These are phyloP conservation scores for Tiliacea aurago DNA, from an alignment of 2,888 invertebrate genomes.

Conservation along the genomic window DNA sequence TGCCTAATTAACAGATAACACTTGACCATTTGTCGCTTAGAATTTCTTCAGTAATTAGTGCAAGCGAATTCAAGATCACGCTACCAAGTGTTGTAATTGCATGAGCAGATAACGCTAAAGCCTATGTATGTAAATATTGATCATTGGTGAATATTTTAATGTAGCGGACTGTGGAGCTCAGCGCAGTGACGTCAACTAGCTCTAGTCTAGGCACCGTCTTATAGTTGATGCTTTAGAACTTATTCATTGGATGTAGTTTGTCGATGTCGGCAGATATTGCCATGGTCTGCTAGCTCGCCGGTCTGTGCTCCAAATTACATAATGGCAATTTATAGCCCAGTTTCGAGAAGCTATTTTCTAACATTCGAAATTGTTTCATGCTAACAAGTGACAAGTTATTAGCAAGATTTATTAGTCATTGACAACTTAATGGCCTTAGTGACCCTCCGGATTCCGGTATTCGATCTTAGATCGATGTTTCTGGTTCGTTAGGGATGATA, in stretches of 20 bases:
- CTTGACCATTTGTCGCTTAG: slow-evolving; percentile 66
- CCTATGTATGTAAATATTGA: slow-evolving; percentile 61
- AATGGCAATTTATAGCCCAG: slow-evolving; percentile 40
- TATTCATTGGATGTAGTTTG: slow-evolving; percentile 32
- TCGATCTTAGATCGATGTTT: background rate
- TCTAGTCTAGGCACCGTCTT: slow-evolving; percentile 13
- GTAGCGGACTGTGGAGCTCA: slow-evolving; percentile 23
- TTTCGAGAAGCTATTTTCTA: slow-evolving; percentile 38
- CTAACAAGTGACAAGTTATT: slow-evolving; percentile 24
- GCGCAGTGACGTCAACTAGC: slow-evolving; percentile 11
- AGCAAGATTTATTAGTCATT: slow-evolving; percentile 20
- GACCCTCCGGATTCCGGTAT: background rate
- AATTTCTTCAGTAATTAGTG: slow-evolving; percentile 65
- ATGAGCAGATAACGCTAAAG: slow-evolving; percentile 70
- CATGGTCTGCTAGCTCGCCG: slow-evolving; percentile 39
- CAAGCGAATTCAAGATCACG: slow-evolving; percentile 70
- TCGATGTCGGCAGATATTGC: slow-evolving; percentile 37
- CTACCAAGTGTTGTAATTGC: slow-evolving; percentile 71
- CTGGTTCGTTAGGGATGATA: background rate
- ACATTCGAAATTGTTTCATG: slow-evolving; percentile 27
- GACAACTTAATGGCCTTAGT: background rate
- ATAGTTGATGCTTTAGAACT: slow-evolving; percentile 37
- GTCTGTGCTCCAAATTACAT: slow-evolving; percentile 31
- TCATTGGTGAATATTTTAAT: slow-evolving; percentile 56
- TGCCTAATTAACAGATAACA: slow-evolving; percentile 68